Evolutionary conservation across 2,888 invertebrate species (phyloP), one percentile per base, ranked within the genome.

Genomic region (Tineola bisselliella): DNA sequence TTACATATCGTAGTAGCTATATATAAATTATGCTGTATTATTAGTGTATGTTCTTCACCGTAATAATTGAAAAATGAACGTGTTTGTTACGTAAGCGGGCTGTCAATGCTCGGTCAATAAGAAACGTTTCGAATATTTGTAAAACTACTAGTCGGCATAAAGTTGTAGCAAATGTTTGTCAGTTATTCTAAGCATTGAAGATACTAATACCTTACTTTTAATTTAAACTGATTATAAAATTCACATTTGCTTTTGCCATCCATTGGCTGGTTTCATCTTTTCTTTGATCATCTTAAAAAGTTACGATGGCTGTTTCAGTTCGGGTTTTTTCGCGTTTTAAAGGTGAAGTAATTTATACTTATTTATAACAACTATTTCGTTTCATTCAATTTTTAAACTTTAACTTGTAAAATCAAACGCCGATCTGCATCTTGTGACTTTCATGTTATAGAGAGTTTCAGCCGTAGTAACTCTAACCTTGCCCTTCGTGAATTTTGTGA

Each of bases 231-330:
- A 18, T 25, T 54, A 54, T 54, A 54, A 12, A 54, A 2, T 15
- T 48, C 17, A 48, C 15, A 1, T 54, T 54, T 25, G 19, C 18
- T 12, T 25, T 54, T 12, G 54, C 17, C 54, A 25, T 17, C 25
- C 54, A 54, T 54, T 54, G 48, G 48, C 17, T 18, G 11, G 13
- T 8, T n/a, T 54, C 54, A 25, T 18, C 54, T 54, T 48, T 25
- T 54, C 19, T 54, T 48, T 54, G 58, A 58, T 33, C 19, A 33
- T 58, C 33, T 58, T 13, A 13, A 58, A 58, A 58, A 19, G 68
- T 63, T 67, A 79, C 70, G 74, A 90, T 90, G 90, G 89, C 90
- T 74, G 87, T 89, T 69, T 83, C 89, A 67, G 84, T 87, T 67
- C 82, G 90, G 75, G 83, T 88, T 80, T 82, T 90, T 70, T 82